phyloP scores from a whole-genome alignment of 2,888 invertebrate genomes.

The Frankliniella fusca region DNA sequence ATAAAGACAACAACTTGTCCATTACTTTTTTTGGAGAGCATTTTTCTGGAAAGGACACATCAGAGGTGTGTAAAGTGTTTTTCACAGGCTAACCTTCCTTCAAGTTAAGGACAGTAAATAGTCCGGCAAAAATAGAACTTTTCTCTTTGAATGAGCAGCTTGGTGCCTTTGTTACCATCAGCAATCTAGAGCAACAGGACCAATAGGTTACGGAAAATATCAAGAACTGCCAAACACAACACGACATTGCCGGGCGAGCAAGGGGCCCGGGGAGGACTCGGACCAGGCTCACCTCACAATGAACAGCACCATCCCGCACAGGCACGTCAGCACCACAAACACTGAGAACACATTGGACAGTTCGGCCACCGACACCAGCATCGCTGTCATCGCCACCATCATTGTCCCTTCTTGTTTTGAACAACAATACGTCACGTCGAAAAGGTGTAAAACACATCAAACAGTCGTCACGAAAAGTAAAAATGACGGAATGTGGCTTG shows the following conservation, averaged over 20 bases:
- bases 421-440: conserved; percentile 27
- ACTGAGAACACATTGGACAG: conserved; percentile 72
- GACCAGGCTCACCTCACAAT: conserved; percentile 61
- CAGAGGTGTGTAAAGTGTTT: too few species aligned
- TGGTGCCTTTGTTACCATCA: too few species aligned
- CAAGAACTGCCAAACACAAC: neutral
- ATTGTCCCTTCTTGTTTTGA: conserved; percentile 36
- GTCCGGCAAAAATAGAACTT: too few species aligned
- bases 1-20: too few species aligned
- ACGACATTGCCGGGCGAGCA: neutral
- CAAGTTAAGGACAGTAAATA: too few species aligned
- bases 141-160: too few species aligned
- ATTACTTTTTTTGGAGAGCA: too few species aligned
- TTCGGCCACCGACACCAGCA: conserved; percentile 65
- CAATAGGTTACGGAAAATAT: conserved; percentile 3
- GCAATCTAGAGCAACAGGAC: neutral
- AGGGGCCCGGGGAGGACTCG: neutral
- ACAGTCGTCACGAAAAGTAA: neutral
- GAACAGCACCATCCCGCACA: conserved; percentile 69
- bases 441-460: conserved; percentile 23
- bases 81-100: too few species aligned
- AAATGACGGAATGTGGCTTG: neutral
- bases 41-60: too few species aligned
- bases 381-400: conserved; percentile 53
- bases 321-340: conserved; percentile 66